phyloP scores from a whole-genome alignment of 2,113 vertebrate species.

The Coptodon rendalli region DNA sequence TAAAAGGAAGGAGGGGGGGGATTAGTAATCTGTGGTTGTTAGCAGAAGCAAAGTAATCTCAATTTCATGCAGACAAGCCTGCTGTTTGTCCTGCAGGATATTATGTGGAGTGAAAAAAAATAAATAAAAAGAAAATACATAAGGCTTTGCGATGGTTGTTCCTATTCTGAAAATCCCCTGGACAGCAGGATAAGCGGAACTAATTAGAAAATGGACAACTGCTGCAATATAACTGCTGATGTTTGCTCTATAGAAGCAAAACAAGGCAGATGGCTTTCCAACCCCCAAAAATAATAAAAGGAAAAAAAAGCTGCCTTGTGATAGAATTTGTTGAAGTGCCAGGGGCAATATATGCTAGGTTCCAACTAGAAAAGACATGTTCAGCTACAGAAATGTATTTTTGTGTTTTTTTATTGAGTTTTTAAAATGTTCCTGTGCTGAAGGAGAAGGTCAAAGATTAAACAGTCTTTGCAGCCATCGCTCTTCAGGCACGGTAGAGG shows the following conservation, averaged over 20 bases:
- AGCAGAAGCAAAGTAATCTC: slow-evolving; percentile 12
- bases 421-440: neutral
- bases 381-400: neutral
- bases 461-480: neutral
- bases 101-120: neutral
- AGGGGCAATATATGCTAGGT: neutral
- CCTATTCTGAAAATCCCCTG: slow-evolving; percentile 1
- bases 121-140: neutral
- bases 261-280: neutral
- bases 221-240: neutral
- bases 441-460: slow-evolving; percentile 28
- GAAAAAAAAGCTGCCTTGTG: neutral
- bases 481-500: neutral
- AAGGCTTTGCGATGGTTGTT: neutral
- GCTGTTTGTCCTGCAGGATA: neutral
- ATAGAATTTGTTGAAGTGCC: neutral
- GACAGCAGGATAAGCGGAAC: slow-evolving; percentile 25
- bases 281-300: neutral
- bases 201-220: slow-evolving; percentile 17
- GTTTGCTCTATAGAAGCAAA: neutral
- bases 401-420: neutral
- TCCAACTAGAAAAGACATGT: neutral
- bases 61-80: neutral
- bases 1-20: neutral
- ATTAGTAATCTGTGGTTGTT: neutral